Percentiles rank a stretch among this genome's conserved stretches.
These are phyloP conservation scores for Poecilia velifera DNA, from an alignment of 2,797 vertebrate genomes.

Conservation along the genomic window DNA sequence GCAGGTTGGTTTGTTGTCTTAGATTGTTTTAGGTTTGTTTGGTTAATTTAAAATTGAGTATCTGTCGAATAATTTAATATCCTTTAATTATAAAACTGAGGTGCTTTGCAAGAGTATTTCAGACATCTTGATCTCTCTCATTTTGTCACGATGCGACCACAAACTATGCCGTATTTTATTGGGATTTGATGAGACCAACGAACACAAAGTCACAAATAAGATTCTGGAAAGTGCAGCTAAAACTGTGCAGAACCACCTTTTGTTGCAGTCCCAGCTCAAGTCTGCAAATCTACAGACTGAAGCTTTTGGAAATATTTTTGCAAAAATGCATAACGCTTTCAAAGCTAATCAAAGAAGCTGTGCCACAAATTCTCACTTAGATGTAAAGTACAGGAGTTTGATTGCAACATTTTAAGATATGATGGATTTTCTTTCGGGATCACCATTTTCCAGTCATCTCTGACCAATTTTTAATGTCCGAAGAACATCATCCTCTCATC, in stretches of 20 bases:
- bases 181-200: not conserved
- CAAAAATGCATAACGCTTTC: not conserved
- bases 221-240: not conserved
- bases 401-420: not conserved
- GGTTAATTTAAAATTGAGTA: conserved; percentile 8
- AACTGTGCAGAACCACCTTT: not conserved
- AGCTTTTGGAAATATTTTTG: not conserved
- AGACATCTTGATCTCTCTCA: not conserved
- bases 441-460: not conserved
- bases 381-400: not conserved
- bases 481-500: not conserved
- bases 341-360: not conserved
- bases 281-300: not conserved
- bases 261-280: not conserved
- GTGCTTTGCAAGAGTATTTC: not conserved
- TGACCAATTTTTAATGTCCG: not conserved
- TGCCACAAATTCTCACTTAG: not conserved
- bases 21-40: not conserved
- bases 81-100: not conserved
- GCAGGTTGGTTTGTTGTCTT: not conserved
- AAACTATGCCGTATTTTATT: not conserved
- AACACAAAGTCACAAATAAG: not conserved
- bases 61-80: not conserved
- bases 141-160: not conserved
- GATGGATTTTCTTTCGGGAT: not conserved